Evolutionary conservation across 2,888 invertebrate species (phyloP).

Genomic region (Lycaena phlaeas): DNA sequence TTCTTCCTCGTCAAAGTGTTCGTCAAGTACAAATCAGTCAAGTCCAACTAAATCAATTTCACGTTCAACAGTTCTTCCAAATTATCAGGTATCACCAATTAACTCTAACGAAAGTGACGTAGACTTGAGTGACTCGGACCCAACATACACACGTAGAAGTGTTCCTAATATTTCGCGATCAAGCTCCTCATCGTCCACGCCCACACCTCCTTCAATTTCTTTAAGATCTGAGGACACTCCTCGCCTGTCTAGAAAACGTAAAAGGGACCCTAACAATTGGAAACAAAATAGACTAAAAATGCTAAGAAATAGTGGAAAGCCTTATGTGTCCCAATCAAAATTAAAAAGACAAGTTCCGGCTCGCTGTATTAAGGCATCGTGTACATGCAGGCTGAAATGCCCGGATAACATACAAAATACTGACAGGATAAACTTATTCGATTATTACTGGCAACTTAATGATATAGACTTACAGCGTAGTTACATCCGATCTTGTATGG

Average conservation of each 20-base stretch:
- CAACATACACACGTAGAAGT: constrained; percentile 10
- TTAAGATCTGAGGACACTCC: not conserved
- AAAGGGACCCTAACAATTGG: constrained; percentile 12
- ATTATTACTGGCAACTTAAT: constrained; percentile 14
- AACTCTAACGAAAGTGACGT: constrained; percentile 10
- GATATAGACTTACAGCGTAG: constrained; percentile 14
- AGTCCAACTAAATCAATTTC: not conserved
- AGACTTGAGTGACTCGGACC: constrained; percentile 11
- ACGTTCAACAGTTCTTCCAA: constrained; percentile 3
- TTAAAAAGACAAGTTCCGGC: constrained; percentile 15
- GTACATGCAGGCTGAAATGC: constrained; percentile 17
- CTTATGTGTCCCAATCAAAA: constrained; percentile 6
- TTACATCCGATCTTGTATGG: constrained; percentile 10
- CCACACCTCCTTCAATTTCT: constrained; percentile 1
- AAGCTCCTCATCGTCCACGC: constrained; percentile 4
- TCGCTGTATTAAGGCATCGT: constrained; percentile 14
- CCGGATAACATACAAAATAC: constrained; percentile 13
- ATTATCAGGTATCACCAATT: constrained; percentile 11
- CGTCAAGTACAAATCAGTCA: constrained; percentile 2
- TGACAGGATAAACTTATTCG: constrained; percentile 12
- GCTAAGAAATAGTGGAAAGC: constrained; percentile 13
- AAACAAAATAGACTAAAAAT: constrained; percentile 16
- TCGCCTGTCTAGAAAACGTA: constrained; percentile 4
- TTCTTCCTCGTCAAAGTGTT: constrained; percentile 2
- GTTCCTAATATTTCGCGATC: no score